A percentile compares a stretch with the other conserved stretches of the same genome.
Evolutionary conservation across 1,140 invertebrate species (phyloP).

Genomic region (Spodoptera litura): DNA sequence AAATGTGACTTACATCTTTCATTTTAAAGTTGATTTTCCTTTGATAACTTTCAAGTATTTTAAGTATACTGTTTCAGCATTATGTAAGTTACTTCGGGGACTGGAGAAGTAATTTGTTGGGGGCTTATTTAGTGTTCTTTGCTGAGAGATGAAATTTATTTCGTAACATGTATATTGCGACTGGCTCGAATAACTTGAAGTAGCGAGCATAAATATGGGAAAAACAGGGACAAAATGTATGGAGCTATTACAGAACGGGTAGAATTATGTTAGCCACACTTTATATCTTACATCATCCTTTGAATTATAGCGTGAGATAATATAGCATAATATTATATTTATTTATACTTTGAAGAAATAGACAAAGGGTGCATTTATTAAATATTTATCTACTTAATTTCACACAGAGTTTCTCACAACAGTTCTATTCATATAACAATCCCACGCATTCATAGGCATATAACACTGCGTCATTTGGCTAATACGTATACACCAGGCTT

Average conservation of each 20-base stretch:
- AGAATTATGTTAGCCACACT: not conserved
- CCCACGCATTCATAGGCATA: not conserved
- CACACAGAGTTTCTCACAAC: not conserved
- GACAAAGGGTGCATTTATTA: too few relatives aligned
- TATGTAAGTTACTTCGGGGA: constrained; percentile 51
- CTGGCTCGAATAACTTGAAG: constrained; percentile 25
- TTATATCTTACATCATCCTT: not conserved
- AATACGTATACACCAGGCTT: not conserved
- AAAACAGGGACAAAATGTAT: constrained; percentile 29
- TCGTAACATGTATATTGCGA: constrained; percentile 35
- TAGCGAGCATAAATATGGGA: constrained; percentile 31
- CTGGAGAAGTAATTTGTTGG: constrained; percentile 51
- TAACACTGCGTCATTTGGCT: not conserved
- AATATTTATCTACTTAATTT: too few relatives aligned
- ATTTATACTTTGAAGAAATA: too few relatives aligned
- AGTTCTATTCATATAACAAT: not conserved
- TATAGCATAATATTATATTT: too few relatives aligned
- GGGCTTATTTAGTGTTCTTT: constrained; percentile 46
- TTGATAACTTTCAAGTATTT: constrained; percentile 47
- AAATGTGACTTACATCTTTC: constrained; percentile 36
- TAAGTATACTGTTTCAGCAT: constrained; percentile 50
- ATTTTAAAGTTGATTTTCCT: constrained; percentile 51
- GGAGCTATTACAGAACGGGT: constrained; percentile 2
- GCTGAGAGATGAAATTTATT: constrained; percentile 46
- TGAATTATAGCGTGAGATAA: too few relatives aligned